A percentile compares a stretch with the other conserved stretches of the same genome.
phyloP scores from a whole-genome alignment of 2,113 vertebrate species.

The Pseudorectes ferrugineus region DNA sequence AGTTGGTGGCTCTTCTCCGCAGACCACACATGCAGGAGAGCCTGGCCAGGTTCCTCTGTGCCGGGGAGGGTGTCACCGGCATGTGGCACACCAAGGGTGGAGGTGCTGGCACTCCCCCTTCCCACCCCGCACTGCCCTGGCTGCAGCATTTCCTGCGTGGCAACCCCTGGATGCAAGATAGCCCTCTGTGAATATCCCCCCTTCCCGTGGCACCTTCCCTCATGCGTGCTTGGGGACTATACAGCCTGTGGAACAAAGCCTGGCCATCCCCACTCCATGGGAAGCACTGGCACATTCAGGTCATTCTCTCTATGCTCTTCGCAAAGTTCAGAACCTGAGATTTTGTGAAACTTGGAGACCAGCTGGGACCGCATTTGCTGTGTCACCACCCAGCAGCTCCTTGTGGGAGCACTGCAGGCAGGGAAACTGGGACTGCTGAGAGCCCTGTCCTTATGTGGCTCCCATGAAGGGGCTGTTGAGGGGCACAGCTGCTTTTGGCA shows the following conservation, averaged over 20 bases:
- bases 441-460: not conserved
- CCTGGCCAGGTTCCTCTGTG: not conserved
- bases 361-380: not conserved
- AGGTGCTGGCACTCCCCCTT: not conserved
- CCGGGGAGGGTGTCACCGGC: not conserved
- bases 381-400: not conserved
- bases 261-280: accelerated
- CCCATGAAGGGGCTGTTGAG: not conserved
- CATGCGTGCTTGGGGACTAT: accelerated
- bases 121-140: accelerated
- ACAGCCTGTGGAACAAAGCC: not conserved
- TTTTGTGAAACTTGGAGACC: not conserved
- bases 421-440: not conserved
- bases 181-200: accelerated
- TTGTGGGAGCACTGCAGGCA: accelerated
- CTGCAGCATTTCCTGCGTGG: not conserved
- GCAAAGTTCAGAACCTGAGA: not conserved
- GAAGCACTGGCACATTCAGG: not conserved
- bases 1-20: not conserved
- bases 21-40: accelerated
- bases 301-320: not conserved
- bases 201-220: not conserved
- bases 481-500: not conserved
- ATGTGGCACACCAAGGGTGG: not conserved
- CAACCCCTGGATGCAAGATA: accelerated